A percentile compares a stretch with the other conserved stretches of the same genome.
phyloP scores from a whole-genome alignment of 2,797 vertebrate genomes.

The Myotis daubentonii region DNA sequence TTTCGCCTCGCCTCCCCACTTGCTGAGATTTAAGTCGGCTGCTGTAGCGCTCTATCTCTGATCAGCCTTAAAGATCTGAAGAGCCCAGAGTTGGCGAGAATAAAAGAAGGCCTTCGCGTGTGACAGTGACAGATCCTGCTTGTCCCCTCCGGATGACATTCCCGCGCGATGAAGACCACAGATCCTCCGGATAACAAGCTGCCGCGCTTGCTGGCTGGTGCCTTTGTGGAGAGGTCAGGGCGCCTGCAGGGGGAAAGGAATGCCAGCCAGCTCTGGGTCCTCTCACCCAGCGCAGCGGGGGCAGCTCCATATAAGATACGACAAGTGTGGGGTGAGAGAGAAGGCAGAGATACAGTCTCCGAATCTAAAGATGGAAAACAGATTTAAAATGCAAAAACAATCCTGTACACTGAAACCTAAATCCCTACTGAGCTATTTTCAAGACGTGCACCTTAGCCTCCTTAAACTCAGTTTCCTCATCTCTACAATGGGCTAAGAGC shows the following conservation, averaged over 20 bases:
- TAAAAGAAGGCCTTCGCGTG: slow-evolving; percentile 75
- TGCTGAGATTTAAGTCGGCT: slow-evolving; percentile 84
- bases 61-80: slow-evolving; percentile 85
- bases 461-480: not conserved
- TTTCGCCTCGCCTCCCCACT: slow-evolving; percentile 70
- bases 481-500: not conserved
- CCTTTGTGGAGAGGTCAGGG: slow-evolving; percentile 76
- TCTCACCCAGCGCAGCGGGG: not conserved
- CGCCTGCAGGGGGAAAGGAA: slow-evolving; percentile 42
- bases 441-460: not conserved
- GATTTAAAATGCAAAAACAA: not conserved
- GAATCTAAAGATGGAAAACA: not conserved
- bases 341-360: not conserved
- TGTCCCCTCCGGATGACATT: slow-evolving; percentile 74
- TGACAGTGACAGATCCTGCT: slow-evolving; percentile 79
- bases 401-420: not conserved
- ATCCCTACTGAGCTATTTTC: not conserved
- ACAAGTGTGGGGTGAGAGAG: not conserved
- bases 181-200: slow-evolving; percentile 75
- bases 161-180: slow-evolving; percentile 54
- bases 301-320: not conserved
- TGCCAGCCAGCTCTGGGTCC: not conserved
- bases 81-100: slow-evolving; percentile 83
- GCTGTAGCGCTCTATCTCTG: slow-evolving; percentile 81
- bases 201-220: slow-evolving; percentile 55